phyloP scores from a whole-genome alignment of 2,113 vertebrate genomes.

The Eudorcas thomsonii region DNA sequence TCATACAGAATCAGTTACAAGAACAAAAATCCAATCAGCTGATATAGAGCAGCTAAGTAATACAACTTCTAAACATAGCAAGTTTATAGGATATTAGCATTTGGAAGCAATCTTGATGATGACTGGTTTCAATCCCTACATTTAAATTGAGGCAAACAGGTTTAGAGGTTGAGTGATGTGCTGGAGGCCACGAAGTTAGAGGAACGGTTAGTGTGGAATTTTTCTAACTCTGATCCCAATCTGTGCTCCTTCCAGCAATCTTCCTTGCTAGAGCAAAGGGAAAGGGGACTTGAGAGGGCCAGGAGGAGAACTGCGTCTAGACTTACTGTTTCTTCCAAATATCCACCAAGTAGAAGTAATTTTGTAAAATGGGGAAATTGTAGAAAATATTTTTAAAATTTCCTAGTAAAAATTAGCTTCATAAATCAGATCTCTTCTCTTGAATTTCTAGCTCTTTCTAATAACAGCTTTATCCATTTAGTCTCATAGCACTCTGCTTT shows the following conservation, averaged over 20 bases:
- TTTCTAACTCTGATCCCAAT: not conserved
- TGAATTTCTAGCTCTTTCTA: slow-evolving; percentile 54
- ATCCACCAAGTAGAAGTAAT: slow-evolving; percentile 37
- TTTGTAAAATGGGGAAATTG: slow-evolving; percentile 24
- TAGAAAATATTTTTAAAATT: slow-evolving; percentile 29
- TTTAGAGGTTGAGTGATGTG: not conserved
- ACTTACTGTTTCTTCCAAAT: not conserved
- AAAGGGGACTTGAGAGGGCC: not conserved
- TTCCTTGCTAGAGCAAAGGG: not conserved
- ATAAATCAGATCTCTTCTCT: slow-evolving; percentile 37
- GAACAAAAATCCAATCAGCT: not conserved
- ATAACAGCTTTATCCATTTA: not conserved
- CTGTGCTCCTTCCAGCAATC: not conserved
- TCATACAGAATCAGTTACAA: not conserved
- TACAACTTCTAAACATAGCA: not conserved
- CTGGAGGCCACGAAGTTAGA: not conserved
- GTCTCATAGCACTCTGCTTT: not conserved
- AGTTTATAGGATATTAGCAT: not conserved
- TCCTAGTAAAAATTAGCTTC: slow-evolving; percentile 27
- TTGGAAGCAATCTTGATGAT: not conserved
- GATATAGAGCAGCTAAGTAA: not conserved
- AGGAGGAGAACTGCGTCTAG: rapidly evolving
- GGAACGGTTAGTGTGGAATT: not conserved
- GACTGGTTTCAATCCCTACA: not conserved
- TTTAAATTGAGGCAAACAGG: not conserved